Percentiles rank a stretch among this genome's conserved stretches.
Evolutionary conservation across 2,888 invertebrate genomes (phyloP).

Genomic region (Callyntrura sp.): DNA sequence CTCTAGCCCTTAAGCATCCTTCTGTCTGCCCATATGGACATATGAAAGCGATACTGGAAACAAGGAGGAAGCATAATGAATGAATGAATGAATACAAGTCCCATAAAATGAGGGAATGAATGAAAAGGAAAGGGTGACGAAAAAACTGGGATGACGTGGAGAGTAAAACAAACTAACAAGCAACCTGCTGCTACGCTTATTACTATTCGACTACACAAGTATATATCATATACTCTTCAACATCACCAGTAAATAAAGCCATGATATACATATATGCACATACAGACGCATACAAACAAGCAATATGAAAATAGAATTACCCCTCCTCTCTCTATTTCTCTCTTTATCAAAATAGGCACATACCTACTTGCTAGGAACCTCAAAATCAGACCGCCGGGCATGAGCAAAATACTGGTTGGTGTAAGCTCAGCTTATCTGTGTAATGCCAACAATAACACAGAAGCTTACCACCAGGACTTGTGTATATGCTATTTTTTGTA

Average conservation of each 20-base stretch:
- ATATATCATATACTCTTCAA: background rate
- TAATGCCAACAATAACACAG: constrained; percentile 68
- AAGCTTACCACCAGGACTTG: constrained; percentile 40
- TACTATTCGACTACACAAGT: background rate
- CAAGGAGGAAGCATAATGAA: constrained; percentile 55
- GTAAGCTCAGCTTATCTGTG: constrained; percentile 61
- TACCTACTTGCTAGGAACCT: constrained; percentile 5
- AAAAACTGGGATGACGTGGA: constrained; percentile 61
- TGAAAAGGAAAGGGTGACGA: constrained; percentile 70
- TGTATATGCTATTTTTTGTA: background rate
- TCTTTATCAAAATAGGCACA: background rate
- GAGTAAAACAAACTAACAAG: constrained; percentile 77
- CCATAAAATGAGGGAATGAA: constrained; percentile 59
- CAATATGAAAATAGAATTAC: constrained; percentile 33
- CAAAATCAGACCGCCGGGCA: constrained; percentile 61
- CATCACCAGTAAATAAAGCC: background rate
- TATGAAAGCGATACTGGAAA: constrained; percentile 73
- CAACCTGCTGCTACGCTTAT: constrained; percentile 72
- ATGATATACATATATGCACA: background rate
- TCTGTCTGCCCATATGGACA: constrained; percentile 67
- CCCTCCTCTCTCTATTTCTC: constrained; percentile 38
- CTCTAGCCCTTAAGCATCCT: constrained; percentile 66
- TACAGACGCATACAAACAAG: background rate
- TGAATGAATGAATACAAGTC: constrained; percentile 56
- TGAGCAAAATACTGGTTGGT: constrained; percentile 16